A percentile compares a stretch with the other conserved stretches of the same genome.
Conservation (phyloP, 2,888 invertebrate genomes). For the Siphlonurus alternatus region DNA sequence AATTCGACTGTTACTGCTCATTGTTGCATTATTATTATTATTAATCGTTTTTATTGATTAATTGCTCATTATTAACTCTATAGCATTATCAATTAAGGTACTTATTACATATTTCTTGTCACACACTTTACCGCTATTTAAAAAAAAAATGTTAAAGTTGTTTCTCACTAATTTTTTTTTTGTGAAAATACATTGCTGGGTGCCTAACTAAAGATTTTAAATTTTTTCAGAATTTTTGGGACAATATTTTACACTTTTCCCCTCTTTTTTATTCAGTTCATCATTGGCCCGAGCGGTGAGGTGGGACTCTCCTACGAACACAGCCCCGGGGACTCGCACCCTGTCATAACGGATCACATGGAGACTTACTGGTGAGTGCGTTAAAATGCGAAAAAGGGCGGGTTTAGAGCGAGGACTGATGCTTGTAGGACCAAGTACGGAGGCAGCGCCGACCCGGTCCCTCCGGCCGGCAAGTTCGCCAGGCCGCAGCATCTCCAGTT, state of each 20-base stretch:
- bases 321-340: neutral
- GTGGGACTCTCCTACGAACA: neutral
- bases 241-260: constrained; percentile 21
- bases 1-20: no score
- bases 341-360: neutral
- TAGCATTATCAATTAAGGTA: no score
- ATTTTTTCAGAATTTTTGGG: no score
- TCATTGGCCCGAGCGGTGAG: neutral
- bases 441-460: neutral
- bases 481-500: neutral
- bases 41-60: no score
- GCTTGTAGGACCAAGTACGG: neutral
- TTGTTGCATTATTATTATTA: no score
- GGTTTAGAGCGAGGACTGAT: neutral
- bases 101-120: no score
- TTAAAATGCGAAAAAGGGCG: neutral
- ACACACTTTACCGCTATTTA: no score
- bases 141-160: no score
- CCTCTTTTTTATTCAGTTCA: neutral
- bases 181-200: no score
- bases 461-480: neutral
- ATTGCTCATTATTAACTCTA: no score
- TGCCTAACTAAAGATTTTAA: no score
- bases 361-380: neutral
- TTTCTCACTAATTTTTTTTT: no score